Evolutionary conservation across 2,888 invertebrate genomes (phyloP), one percentile per base, ranked within the genome.

Genomic region (Limnephilus marmoratus): DNA sequence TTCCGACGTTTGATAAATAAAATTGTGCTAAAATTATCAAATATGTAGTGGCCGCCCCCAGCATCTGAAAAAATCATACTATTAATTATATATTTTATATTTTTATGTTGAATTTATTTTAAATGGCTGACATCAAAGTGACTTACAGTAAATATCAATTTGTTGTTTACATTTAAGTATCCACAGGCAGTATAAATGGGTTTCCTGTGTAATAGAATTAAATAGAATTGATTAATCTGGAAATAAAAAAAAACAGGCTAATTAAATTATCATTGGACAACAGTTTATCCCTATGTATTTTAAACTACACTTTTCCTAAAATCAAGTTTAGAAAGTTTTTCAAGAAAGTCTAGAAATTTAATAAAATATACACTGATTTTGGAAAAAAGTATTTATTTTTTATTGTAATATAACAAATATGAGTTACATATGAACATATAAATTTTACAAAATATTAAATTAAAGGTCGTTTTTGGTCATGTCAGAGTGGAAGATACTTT

Each of bases 101-200:
- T 24, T 68, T 68, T 18, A 24, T 68, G 2, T 41, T 7, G 41
- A 68, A 24, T 24, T n/a, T 0, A 68, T 68, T 45, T 45, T 45
- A 12, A 45, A 68, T n/a, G 24, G 2, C 24, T 68, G 9, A 2
- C 1, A 45, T n/a, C n/a, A 68, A 49, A 45, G n/a, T 29, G 29
- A n/a, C 86, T 86, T 86, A 86, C 86, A 3, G 86, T 49, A 45
- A 41, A 86, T 41, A 86, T 86, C 49, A 86, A 29, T 45, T 45
- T 86, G 41, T 86, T 37, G 45, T 86, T 86, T 7, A 86, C 29
- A 86, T 29, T 29, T 1, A 86, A n/a, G 86, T 41, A 45, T 45
- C 86, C 86, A n/a, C 37, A 45, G 29, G 45, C 45, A 18, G 86
- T 45, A 13, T 41, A 86, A 45, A n/a, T 86, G 13, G 86, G 86